These are phyloP conservation scores for Chironomus tentans DNA, from an alignment of 2,888 invertebrate species.

Conservation along the genomic window DNA sequence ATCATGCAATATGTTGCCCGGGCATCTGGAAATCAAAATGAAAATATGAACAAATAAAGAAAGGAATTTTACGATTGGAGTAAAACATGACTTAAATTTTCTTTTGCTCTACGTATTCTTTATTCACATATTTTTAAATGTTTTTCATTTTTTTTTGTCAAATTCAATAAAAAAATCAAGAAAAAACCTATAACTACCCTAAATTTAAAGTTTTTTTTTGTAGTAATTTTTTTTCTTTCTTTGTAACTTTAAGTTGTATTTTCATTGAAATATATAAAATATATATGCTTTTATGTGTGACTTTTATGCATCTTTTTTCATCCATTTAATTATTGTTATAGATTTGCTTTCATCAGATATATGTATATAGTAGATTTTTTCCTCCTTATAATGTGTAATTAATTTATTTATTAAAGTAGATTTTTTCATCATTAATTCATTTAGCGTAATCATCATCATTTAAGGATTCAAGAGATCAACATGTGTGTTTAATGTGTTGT, in stretches of 20 bases:
- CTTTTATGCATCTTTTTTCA: neutral
- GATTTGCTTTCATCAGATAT: slow-evolving; percentile 8
- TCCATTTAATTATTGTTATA: slow-evolving; percentile 8
- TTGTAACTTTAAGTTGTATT: slow-evolving; percentile 6
- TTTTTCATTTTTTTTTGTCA: slow-evolving; percentile 16
- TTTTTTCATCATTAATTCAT: neutral
- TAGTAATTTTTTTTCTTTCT: neutral
- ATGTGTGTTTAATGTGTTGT: neutral
- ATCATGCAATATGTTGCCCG: no score
- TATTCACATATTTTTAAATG: slow-evolving; percentile 7
- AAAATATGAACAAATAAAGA: no score
- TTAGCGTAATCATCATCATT: neutral
- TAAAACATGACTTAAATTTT: no score
- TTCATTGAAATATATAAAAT: slow-evolving; percentile 9
- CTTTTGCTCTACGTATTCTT: slow-evolving; percentile 9
- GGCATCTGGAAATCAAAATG: no score
- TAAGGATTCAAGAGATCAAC: neutral
- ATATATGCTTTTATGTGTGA: slow-evolving; percentile 6
- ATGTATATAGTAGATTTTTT: neutral
- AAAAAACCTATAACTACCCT: slow-evolving; percentile 5
- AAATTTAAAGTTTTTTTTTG: slow-evolving; percentile 5
- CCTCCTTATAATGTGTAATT: neutral
- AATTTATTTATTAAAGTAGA: neutral
- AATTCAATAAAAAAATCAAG: slow-evolving; percentile 23
- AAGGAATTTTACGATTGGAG: no score